Percentiles rank a stretch among this genome's conserved stretches.
phyloP scores from a whole-genome alignment of 2,888 invertebrate genomes.

The Tetheella fluctuosa region DNA sequence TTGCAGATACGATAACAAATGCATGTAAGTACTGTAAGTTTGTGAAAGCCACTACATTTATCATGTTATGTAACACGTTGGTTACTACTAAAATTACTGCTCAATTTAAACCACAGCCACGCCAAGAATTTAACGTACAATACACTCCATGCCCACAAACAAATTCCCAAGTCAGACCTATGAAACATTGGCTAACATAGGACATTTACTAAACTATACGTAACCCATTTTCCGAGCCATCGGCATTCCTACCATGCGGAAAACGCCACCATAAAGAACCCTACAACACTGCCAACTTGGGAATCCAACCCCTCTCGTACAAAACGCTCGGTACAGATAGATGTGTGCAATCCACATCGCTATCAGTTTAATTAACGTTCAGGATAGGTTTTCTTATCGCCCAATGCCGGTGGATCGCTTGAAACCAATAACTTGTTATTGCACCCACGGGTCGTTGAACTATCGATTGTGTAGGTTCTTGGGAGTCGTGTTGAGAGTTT shows the following conservation, averaged over 20 bases:
- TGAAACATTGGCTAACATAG: conserved; percentile 10
- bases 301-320: conserved; percentile 25
- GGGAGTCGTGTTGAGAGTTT: neutral
- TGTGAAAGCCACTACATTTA: conserved; percentile 3
- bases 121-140: neutral
- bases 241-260: conserved; percentile 10
- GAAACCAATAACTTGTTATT: conserved; percentile 26
- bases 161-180: conserved; percentile 1
- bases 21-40: neutral
- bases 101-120: neutral
- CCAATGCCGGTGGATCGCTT: conserved; percentile 18
- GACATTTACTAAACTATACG: conserved; percentile 10
- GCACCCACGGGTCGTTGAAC: conserved; percentile 52
- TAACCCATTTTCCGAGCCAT: conserved; percentile 10
- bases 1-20: conserved; percentile 5
- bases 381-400: conserved; percentile 48
- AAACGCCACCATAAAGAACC: conserved; percentile 9
- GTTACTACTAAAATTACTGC: neutral
- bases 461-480: conserved; percentile 53
- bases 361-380: conserved; percentile 56
- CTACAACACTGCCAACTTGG: conserved; percentile 10
- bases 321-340: conserved; percentile 22
- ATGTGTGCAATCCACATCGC: conserved; percentile 32
- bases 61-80: neutral
- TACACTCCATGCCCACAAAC: neutral